Conservation (phyloP, 2,888 invertebrate species). For the Harpalus rubripes region DNA sequence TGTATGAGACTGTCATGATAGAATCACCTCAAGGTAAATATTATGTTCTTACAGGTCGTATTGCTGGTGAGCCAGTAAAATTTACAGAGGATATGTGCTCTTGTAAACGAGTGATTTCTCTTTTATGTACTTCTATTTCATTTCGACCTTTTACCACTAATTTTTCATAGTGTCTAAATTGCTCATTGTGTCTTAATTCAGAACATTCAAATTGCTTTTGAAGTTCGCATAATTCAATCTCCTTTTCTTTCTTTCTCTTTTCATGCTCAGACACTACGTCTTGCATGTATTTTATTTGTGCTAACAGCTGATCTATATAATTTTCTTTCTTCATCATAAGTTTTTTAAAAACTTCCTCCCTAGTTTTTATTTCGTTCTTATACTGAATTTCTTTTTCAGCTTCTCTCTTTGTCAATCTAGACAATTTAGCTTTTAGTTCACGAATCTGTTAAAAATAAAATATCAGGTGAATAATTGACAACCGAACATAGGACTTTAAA, state of each 20-base stretch:
- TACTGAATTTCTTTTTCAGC: neutral
- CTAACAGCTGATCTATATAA: neutral
- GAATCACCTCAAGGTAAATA: neutral
- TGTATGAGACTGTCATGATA: constrained; percentile 1
- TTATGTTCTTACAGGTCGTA: neutral
- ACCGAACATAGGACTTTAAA: neutral
- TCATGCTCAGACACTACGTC: neutral
- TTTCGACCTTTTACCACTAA: neutral
- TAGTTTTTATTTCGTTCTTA: neutral
- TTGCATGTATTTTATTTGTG: too few relatives aligned
- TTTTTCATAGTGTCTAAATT: constrained; percentile 9
- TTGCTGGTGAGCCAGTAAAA: neutral
- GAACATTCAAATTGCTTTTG: neutral
- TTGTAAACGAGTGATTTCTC: neutral
- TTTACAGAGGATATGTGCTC: neutral
- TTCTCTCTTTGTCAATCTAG: neutral
- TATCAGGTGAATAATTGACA: neutral
- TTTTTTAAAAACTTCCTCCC: neutral
- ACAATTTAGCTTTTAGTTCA: neutral
- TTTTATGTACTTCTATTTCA: neutral
- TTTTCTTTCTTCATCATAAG: neutral
- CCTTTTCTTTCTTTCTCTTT: neutral
- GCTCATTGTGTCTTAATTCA: constrained; percentile 4
- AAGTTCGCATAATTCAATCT: neutral
- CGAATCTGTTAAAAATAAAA: neutral